Base-by-base conservation (phyloP, 2,113 vertebrate genomes). In the Drymodes brunneopygia region DNA sequence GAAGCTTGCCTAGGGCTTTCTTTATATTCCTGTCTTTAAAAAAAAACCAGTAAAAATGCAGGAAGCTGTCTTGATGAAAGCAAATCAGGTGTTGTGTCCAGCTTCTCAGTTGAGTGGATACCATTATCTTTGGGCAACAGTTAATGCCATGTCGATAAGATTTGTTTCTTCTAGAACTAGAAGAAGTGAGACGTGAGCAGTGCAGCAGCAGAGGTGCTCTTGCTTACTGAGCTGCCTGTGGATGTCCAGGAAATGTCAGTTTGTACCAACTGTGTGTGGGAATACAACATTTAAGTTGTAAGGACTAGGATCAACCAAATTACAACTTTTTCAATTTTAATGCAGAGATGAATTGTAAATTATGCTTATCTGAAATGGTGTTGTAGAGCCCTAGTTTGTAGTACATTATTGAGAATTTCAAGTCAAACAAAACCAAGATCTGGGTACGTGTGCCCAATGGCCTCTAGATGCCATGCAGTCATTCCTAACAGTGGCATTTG, bases 1-100 rank as follows among this genome's bases (percentile, higher is more conserved):
- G 33, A 83, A 77, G 54, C 53, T 85, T 87, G 86, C 92, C 94
- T 88, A 54, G 38, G 72, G 88, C 90, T 81, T 94, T 95, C 62
- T 86, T 89, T 72, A 61, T 83, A 57, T 74, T 87, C 40, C 74
- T 88, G 40, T 53, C 62, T 79, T 58, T 3, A 60, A 42, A 61
- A 50, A 66, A 40, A 57, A 48, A n/a, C n/a, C 31, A 10, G 9
- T 57, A 21, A 67, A 81, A 88, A 57, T 44, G 8, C 13, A 29
- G 47, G 67, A 87, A 79, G 28, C 47, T 2, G 5, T 82, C 12
- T 28, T n/a, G 27, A 36, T 58, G 42, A 65, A 91, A 95, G 50
- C 16, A 45, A 57, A 87, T 67, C 7, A 19, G 29, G 8, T 78
- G 25, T 4, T 78, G 29, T 28, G 36, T 73, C 36, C 61, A 40